phyloP scores from a whole-genome alignment of 2,113 vertebrate genomes.

The Equus quagga region DNA sequence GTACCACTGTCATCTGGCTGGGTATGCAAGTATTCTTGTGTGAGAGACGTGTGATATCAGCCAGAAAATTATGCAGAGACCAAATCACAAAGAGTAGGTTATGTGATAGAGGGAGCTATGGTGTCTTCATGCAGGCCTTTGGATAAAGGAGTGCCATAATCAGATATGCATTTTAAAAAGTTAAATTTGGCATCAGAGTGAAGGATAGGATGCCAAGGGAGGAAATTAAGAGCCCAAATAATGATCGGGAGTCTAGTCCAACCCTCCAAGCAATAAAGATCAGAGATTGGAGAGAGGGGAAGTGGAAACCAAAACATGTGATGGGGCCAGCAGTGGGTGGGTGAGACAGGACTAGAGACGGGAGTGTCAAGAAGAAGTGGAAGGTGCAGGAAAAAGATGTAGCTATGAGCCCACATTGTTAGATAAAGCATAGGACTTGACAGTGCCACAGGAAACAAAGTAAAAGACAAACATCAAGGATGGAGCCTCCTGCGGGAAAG shows the following conservation, averaged over 20 bases:
- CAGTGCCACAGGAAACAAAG: neutral
- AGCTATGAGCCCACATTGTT: neutral
- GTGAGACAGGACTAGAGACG: neutral
- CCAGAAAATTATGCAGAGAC: neutral
- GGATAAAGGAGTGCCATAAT: neutral
- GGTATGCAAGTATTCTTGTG: neutral
- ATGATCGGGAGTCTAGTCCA: neutral
- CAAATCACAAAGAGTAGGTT: neutral
- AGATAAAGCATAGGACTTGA: neutral
- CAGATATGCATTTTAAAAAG: neutral
- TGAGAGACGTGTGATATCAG: neutral
- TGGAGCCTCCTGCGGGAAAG: neutral
- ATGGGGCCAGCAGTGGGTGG: neutral
- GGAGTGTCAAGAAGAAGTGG: neutral
- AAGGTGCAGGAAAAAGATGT: neutral
- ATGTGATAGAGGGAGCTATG: neutral
- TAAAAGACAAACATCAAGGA: neutral
- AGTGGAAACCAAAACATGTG: neutral
- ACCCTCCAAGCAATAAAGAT: neutral
- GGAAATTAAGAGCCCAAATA: neutral
- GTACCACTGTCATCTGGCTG: neutral
- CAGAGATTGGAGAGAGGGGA: neutral
- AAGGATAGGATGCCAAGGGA: neutral
- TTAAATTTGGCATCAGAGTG: slow-evolving; percentile 14
- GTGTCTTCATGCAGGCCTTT: neutral